Percentiles rank a stretch among this genome's conserved stretches.
These are phyloP conservation scores for Lates japonicus DNA, from an alignment of 2,797 vertebrate species.

Conservation along the genomic window DNA sequence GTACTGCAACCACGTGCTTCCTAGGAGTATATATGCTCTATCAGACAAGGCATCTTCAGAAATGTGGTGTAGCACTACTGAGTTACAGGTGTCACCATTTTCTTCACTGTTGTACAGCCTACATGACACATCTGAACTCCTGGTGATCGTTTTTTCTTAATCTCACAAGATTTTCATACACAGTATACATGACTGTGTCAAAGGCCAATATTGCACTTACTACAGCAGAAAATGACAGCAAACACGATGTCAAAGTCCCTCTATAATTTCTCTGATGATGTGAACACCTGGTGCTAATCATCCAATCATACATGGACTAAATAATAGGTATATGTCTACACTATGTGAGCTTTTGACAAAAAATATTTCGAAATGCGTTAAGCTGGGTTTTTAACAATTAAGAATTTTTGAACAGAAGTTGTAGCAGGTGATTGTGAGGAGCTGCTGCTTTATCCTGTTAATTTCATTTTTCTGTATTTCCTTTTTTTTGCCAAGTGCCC, in stretches of 20 bases:
- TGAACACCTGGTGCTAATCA: not conserved
- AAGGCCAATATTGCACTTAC: not conserved
- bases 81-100: no score
- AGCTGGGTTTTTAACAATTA: not conserved
- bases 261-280: no score
- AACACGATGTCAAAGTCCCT: no score
- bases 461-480: not conserved
- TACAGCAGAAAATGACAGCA: not conserved
- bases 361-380: not conserved
- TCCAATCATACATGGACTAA: not conserved
- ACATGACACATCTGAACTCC: no score
- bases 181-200: not conserved
- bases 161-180: no score
- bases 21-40: no score
- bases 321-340: not conserved
- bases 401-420: not conserved
- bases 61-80: no score
- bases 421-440: not conserved
- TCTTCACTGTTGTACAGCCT: no score
- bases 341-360: not conserved
- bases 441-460: not conserved
- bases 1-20: no score
- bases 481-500: not conserved
- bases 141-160: no score
- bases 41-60: no score